Percentiles rank a stretch among this genome's conserved stretches.
Conservation (phyloP, 2,113 vertebrate species). For the Neogobius melanostomus region DNA sequence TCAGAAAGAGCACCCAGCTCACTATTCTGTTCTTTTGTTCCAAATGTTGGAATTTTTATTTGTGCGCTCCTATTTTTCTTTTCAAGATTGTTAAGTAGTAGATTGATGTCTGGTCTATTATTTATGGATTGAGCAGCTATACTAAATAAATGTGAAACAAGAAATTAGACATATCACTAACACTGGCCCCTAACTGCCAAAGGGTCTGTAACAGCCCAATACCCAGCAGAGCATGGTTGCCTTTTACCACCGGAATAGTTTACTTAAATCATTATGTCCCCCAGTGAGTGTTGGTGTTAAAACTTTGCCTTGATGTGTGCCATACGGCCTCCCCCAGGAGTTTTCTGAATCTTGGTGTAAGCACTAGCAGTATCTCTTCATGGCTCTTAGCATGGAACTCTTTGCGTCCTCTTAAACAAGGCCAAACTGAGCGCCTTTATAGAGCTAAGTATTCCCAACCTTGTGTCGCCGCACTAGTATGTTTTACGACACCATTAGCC, state of each 20-base stretch:
- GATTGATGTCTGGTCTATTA: too few relatives aligned
- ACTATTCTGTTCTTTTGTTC: too few relatives aligned
- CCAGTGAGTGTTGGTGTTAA: constrained; percentile 46
- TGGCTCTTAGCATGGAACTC: constrained; percentile 61
- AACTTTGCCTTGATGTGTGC: constrained; percentile 16
- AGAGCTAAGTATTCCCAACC: constrained; percentile 71
- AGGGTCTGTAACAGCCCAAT: constrained; percentile 45
- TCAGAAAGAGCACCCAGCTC: too few relatives aligned
- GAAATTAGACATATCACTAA: not conserved
- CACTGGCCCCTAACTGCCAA: constrained; percentile 30
- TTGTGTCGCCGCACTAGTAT: constrained; percentile 66
- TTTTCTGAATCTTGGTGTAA: constrained; percentile 37
- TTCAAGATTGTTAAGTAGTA: too few relatives aligned
- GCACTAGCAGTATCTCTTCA: constrained; percentile 46
- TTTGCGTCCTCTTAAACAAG: constrained; percentile 73
- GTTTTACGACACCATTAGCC: constrained; percentile 80
- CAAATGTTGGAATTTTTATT: too few relatives aligned
- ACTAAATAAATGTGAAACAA: not conserved
- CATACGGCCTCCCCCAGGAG: constrained; percentile 18
- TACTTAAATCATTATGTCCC: constrained; percentile 52
- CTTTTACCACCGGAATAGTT: constrained; percentile 54
- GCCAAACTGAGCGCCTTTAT: constrained; percentile 62
- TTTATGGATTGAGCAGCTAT: not conserved
- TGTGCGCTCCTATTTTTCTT: too few relatives aligned
- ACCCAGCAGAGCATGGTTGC: constrained; percentile 16